Evolutionary conservation across 2,888 invertebrate genomes (phyloP).

Genomic region (Epinotia nisella): DNA sequence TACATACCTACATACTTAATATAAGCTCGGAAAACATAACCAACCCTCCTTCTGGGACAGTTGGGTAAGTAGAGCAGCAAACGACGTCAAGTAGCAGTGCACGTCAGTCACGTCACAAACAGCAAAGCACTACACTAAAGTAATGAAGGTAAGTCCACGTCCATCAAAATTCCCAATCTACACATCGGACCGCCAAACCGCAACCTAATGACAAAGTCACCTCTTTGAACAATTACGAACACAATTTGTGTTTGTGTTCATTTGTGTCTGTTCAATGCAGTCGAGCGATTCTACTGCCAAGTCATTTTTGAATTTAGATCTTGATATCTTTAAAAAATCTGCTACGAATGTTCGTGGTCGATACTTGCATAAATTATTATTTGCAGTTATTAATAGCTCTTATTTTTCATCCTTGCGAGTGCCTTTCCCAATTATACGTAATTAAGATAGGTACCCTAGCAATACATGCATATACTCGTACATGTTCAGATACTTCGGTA

Average conservation of each 20-base stretch:
- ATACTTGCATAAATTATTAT: too few relatives aligned
- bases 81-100: neutral
- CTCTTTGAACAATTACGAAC: slow-evolving; percentile 37
- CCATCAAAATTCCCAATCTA: slow-evolving; percentile 21
- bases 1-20: too few relatives aligned
- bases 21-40: too few relatives aligned
- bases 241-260: slow-evolving; percentile 36
- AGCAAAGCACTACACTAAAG: neutral
- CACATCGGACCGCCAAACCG: slow-evolving; percentile 17
- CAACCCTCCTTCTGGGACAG: too few relatives aligned
- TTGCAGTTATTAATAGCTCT: too few relatives aligned
- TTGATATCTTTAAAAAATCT: too few relatives aligned
- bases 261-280: slow-evolving; percentile 23
- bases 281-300: slow-evolving; percentile 16
- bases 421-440: too few relatives aligned
- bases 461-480: too few relatives aligned
- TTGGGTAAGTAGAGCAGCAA: neutral
- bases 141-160: neutral
- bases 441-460: too few relatives aligned
- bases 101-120: neutral
- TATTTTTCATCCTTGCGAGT: too few relatives aligned
- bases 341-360: too few relatives aligned
- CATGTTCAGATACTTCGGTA: too few relatives aligned
- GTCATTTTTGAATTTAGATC: neutral
- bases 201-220: slow-evolving; percentile 33